Evolutionary conservation across 2,888 invertebrate genomes (phyloP), one percentile per base, ranked within the genome.

Genomic region (Dasypolia templi): DNA sequence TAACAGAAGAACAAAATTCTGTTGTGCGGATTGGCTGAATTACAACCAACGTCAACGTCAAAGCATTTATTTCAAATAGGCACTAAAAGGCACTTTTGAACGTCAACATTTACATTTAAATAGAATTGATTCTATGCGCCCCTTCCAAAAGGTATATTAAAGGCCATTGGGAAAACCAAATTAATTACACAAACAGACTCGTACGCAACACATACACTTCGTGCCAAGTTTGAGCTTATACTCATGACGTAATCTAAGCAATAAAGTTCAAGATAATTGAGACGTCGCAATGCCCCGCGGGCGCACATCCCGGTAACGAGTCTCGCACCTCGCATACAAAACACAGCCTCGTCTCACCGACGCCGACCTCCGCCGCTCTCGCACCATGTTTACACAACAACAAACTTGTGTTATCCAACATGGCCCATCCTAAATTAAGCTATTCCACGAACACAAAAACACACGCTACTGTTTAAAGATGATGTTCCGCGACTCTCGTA

Each of bases 181-280:
- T 92, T 92, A 91, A 92, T 92, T 91, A 91, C 89, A 85, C 90
- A 91, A 92, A 91, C 92, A 91, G 87, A 85, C 81, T 85, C 82
- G 77, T 72, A 77, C 70, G 72, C 74, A 83, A 82, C 76, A 82
- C 77, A 83, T 79, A 87, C 84, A 83, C 73, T 82, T 90, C 76
- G 81, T 84, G 86, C 88, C 88, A 89, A 89, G 88, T 91, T 88
- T 87, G 89, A 89, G 89, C 90, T 91, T 90, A 91, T 90, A 90
- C 88, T 91, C 86, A 90, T 92, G 92, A 91, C 91, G 86, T 80
- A 91, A 91, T 90, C 89, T 89, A 90, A 91, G 92, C 91, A 94
- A 95, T 92, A 92, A 93, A 93, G 93, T 94, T 94, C 93, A 92
- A 91, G 90, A 93, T 95, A 95, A 95, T 94, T 94, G 94, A 93